Base-by-base conservation (phyloP, 1,140 invertebrate species). In the Apis florea region DNA sequence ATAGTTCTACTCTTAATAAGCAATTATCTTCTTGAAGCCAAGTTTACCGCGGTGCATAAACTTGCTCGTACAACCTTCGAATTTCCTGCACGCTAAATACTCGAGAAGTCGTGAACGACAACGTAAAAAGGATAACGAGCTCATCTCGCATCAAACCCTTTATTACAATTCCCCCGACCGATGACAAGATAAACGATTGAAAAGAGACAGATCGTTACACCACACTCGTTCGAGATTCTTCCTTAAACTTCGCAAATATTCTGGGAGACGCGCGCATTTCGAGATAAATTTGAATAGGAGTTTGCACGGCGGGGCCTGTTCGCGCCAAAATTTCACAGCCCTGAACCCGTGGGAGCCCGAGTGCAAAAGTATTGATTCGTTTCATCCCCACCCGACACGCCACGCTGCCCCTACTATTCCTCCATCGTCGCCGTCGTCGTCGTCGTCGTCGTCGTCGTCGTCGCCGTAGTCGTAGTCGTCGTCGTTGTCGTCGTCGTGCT, bases 301-400 rank as follows among this genome's bases (percentile, higher is more conserved):
- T 40, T 40, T 40, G 31, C 31, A 40, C 24, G n/a, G 24, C 56
- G 59, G 77, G 79, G 58, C 47, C 76, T 73, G 76, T 76, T 80
- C 77, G 69, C 85, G 79, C 85, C 83, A 83, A 77, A 82, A 87
- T 85, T 82, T 61, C 83, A 88, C 87, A 87, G 83, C 83, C 87
- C 87, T 88, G 87, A 88, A 82, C 83, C 76, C 86, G 79, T 83
- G 82, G 81, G 89, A 87, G 83, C 80, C 82, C 66, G 83, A 86
- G 89, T 90, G 83, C 88, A 88, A 85, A 84, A 88, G 89, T 90
- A 90, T 90, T 90, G 89, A 90, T 90, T 89, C 79, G 79, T 61
- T 84, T 80, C 74, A 64, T 56, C 81, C 82, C 83, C 73, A 77
- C 86, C 51, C n/a, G 24, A 54, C 11, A 31, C 58, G 64, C 76